phyloP scores from a whole-genome alignment of 2,888 invertebrate genomes.

The Metalampra italica region DNA sequence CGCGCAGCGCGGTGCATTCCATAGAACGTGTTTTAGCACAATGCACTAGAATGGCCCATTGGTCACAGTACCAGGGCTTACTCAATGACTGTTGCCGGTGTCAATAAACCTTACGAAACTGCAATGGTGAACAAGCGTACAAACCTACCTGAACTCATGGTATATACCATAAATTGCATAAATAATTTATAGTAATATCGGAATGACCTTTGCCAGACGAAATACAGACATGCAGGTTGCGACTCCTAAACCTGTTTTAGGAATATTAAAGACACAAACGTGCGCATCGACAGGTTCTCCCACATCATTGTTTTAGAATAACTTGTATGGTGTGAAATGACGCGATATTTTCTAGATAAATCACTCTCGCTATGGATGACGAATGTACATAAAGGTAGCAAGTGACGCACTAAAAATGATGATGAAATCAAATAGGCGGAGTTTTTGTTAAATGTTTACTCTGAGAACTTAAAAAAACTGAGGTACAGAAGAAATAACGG shows the following conservation, averaged over 20 bases:
- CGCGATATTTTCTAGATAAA: neutral
- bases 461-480: neutral
- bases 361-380: neutral
- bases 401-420: neutral
- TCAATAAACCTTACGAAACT: conserved; percentile 17
- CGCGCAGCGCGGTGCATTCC: conserved; percentile 49
- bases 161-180: neutral
- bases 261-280: conserved; percentile 17
- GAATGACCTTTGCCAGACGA: conserved; percentile 28
- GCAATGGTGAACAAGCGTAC: neutral
- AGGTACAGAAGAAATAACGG: neutral
- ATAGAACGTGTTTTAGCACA: conserved; percentile 61
- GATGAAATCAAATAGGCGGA: neutral
- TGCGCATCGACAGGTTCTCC: conserved; percentile 34
- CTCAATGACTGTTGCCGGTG: conserved; percentile 11
- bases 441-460: conserved; percentile 2
- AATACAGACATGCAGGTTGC: conserved; percentile 34
- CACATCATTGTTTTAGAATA: conserved; percentile 11
- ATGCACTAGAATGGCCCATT: conserved; percentile 35
- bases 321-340: neutral
- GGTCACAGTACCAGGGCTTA: conserved; percentile 1
- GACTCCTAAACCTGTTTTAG: conserved; percentile 50
- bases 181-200: conserved; percentile 18
- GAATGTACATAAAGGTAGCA: neutral
- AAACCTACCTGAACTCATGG: neutral